Evolutionary conservation across 2,797 vertebrate genomes (phyloP), one percentile per base, ranked within the genome.

Genomic region (Botia kubotai): DNA sequence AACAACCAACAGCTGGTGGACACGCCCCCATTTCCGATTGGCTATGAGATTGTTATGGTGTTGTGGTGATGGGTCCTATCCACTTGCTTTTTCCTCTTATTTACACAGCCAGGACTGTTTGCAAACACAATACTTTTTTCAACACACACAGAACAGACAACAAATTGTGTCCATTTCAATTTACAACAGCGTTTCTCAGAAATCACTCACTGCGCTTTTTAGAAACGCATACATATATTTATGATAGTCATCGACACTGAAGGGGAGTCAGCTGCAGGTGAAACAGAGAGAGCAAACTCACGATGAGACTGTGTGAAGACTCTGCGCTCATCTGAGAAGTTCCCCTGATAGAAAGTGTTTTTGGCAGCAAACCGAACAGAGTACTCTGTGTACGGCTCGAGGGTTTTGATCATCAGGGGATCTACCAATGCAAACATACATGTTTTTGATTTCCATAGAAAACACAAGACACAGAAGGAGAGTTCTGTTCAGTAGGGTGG

Each of bases 321-420:
- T 0, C 0, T 77, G 2, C 63, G 65, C 62, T 46, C 36, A 0
- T 83, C 82, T 33, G 94, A 94, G 81, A 92, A 93, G 14, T 66
- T 63, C 10, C 93, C 93, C 3, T 70, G 33, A 72, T 92, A 94
- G 2, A 90, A 82, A 11, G 71, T 65, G 58, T 94, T 95, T 78
- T 85, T 4, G 57, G 89, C 90, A 2, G 94, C 93, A 79, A 95
- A 50, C 0, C 90, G 90, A 12, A 94, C 89, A 0, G 1, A 75
- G 82, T 94, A 95, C 57, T 12, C 8, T 1, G 92, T 92, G 88
- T 93, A 93, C 0, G 91, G 89, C 82, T 79, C 86, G 63, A 95
- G 90, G 48, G 23, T 53, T 4, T 77, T 80, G 39, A 93, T 82
- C 16, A 29, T 26, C 33, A 93, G 55, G 0, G 62, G 26, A 77